phyloP scores from a whole-genome alignment of 2,797 vertebrate genomes.

The Neosilurus hyrtlii region DNA sequence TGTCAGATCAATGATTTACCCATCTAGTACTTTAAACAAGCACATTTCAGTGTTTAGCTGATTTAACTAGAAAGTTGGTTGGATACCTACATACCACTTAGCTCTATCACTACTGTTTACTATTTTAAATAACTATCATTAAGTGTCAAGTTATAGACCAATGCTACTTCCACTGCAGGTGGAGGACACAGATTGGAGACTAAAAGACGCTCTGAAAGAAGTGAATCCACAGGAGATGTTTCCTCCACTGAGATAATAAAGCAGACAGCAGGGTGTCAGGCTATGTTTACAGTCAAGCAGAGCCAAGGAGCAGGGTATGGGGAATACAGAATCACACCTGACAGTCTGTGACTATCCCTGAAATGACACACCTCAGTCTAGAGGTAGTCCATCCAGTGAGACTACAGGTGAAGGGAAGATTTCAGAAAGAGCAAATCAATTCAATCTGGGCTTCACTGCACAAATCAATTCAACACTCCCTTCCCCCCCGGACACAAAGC shows the following conservation, averaged over 20 bases:
- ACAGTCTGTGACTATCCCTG: constrained; percentile 65
- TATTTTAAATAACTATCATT: background rate
- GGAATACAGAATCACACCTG: constrained; percentile 62
- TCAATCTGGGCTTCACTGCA: constrained; percentile 36
- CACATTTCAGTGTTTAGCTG: background rate
- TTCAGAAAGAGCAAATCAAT: constrained; percentile 50
- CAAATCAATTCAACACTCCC: constrained; percentile 49
- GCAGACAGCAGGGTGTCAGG: constrained; percentile 64
- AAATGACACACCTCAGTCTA: constrained; percentile 66
- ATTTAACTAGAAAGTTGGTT: background rate
- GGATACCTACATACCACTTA: background rate
- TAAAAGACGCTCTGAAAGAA: constrained; percentile 30
- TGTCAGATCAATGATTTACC: background rate
- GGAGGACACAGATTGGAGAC: constrained; percentile 30
- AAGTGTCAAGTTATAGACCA: background rate
- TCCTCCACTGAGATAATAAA: constrained; percentile 63
- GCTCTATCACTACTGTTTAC: background rate
- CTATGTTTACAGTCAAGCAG: constrained; percentile 62
- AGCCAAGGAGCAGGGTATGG: constrained; percentile 47
- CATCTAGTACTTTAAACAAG: background rate
- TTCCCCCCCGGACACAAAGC: constrained; percentile 32
- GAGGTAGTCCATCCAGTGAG: constrained; percentile 49
- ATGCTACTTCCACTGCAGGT: background rate
- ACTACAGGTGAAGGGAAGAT: constrained; percentile 38
- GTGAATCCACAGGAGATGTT: constrained; percentile 36